Conservation (phyloP, 30 jellyfish, hydroid and myxozoan genomes). For the Aurelia aurita complex sp. Pacific region DNA sequence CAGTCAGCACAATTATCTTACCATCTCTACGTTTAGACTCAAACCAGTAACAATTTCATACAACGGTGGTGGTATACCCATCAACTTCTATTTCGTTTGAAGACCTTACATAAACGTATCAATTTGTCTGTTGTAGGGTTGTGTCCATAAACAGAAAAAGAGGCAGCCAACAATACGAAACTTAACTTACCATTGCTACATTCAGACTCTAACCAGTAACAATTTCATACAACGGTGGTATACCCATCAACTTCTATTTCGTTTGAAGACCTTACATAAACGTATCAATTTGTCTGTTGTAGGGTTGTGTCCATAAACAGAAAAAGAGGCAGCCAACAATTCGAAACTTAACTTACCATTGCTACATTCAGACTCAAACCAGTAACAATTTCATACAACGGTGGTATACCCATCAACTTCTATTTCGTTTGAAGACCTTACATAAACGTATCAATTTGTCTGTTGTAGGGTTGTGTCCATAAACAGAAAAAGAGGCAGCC, state of each 20-base stretch:
- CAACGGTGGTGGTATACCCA: slow-evolving; percentile 42
- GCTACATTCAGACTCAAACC: slow-evolving; percentile 20
- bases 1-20: too few relatives aligned
- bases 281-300: too few relatives aligned
- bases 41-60: slow-evolving; percentile 50
- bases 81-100: slow-evolving; percentile 14
- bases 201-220: slow-evolving; percentile 37
- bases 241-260: slow-evolving; percentile 10
- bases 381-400: slow-evolving; percentile 41
- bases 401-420: slow-evolving; percentile 25
- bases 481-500: not conserved
- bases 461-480: too few relatives aligned
- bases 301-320: too few relatives aligned
- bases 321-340: too few relatives aligned
- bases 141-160: too few relatives aligned
- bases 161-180: too few relatives aligned
- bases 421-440: slow-evolving; percentile 24
- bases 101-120: not conserved
- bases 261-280: slow-evolving; percentile 10
- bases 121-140: too few relatives aligned
- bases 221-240: slow-evolving; percentile 46
- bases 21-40: not conserved
- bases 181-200: not conserved
- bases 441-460: too few relatives aligned
- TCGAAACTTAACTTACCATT: too few relatives aligned